Evolutionary conservation across 2,113 vertebrate species (phyloP).

Genomic region (Aspiorhynchus laticeps): DNA sequence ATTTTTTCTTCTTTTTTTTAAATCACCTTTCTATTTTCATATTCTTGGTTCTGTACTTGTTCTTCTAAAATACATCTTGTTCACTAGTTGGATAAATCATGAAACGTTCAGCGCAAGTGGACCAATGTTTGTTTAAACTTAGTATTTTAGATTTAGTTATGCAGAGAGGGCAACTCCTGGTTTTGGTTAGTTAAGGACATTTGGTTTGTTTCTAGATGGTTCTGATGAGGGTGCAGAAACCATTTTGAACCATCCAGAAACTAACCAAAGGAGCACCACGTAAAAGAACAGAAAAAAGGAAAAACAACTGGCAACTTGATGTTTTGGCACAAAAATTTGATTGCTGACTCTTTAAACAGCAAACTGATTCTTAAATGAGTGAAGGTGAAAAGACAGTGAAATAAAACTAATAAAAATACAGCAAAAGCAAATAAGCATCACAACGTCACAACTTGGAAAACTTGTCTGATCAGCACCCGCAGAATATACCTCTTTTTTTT

Average conservation of each 20-base stretch:
- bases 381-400: background rate
- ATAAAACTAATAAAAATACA: no score
- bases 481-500: background rate
- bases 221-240: background rate
- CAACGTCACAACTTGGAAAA: background rate
- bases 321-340: background rate
- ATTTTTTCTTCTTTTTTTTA: no score
- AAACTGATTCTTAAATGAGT: background rate
- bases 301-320: background rate
- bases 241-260: background rate
- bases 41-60: background rate
- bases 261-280: background rate
- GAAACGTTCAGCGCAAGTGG: background rate
- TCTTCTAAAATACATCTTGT: background rate
- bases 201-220: background rate
- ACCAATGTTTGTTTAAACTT: background rate
- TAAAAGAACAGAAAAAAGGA: background rate
- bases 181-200: background rate
- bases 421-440: background rate
- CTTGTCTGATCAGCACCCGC: background rate
- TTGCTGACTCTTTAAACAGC: background rate
- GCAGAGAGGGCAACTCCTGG: background rate
- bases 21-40: no score
- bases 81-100: no score
- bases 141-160: background rate